Conservation (phyloP, 2,113 vertebrate genomes). For the Epinephelus cyanopodus region DNA sequence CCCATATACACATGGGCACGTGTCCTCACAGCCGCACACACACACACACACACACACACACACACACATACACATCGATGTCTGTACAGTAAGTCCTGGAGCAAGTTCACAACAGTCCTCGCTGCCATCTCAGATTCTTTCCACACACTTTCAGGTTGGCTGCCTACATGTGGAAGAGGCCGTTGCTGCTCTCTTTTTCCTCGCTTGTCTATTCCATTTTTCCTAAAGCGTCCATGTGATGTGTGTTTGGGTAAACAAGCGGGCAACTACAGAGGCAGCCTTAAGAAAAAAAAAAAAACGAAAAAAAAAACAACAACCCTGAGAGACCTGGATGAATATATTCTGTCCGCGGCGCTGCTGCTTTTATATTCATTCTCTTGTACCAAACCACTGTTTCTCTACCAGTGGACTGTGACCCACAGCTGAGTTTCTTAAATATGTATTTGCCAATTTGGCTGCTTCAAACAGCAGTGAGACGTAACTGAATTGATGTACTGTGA, state of each 20-base stretch:
- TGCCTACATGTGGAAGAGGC: background rate
- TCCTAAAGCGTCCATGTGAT: constrained; percentile 20
- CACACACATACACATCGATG: background rate
- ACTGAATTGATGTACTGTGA: constrained; percentile 2
- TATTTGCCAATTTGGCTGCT: background rate
- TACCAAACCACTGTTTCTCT: background rate
- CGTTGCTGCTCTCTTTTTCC: background rate
- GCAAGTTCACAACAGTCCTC: constrained; percentile 6
- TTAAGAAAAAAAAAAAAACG: too few relatives aligned
- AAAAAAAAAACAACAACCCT: too few relatives aligned
- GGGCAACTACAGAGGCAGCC: constrained; percentile 14
- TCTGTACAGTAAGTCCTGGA: constrained; percentile 26
- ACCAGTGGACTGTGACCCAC: background rate
- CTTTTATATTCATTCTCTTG: constrained; percentile 13
- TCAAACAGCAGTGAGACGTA: background rate
- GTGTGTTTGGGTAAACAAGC: constrained; percentile 17
- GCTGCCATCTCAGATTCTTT: constrained; percentile 25
- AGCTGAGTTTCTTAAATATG: background rate
- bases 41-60: too few relatives aligned
- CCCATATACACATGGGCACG: background rate
- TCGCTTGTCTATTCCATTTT: constrained; percentile 7
- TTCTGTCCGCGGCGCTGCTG: background rate
- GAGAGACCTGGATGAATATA: constrained; percentile 16
- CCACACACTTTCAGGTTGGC: constrained; percentile 26
- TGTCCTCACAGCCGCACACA: background rate